phyloP scores from a whole-genome alignment of 2,888 invertebrate genomes.

The Clanis bilineata region DNA sequence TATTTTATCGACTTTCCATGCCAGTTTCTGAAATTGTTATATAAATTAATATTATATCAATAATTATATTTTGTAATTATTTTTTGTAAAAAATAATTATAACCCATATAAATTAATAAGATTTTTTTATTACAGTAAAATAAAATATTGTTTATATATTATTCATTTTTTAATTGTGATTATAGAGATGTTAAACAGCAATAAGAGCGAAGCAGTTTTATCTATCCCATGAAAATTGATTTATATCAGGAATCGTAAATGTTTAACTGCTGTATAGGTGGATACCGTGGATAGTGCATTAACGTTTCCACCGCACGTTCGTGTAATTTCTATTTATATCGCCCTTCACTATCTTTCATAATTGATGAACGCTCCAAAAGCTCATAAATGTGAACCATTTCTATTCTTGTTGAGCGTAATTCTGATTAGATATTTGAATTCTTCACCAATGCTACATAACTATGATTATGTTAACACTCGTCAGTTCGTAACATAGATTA shows the following conservation, averaged over 20 bases:
- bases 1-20: neutral
- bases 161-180: neutral
- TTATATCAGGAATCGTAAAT: constrained; percentile 66
- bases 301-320: constrained; percentile 45
- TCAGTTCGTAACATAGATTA: neutral
- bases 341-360: constrained; percentile 22
- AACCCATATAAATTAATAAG: neutral
- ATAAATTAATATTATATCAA: neutral
- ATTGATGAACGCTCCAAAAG: constrained; percentile 27
- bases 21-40: neutral
- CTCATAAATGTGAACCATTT: constrained; percentile 25
- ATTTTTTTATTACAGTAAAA: neutral
- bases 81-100: no score
- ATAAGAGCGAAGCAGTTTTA: constrained; percentile 41
- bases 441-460: neutral
- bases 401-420: constrained; percentile 13
- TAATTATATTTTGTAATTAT: neutral
- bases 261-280: constrained; percentile 55
- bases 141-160: neutral
- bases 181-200: neutral
- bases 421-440: neutral
- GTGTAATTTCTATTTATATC: constrained; percentile 45
- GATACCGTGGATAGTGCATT: constrained; percentile 48
- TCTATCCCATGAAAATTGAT: constrained; percentile 58
- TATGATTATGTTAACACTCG: neutral